These are phyloP conservation scores for Chelonia mydas DNA, from an alignment of 2,797 vertebrate genomes.

Conservation along the genomic window DNA sequence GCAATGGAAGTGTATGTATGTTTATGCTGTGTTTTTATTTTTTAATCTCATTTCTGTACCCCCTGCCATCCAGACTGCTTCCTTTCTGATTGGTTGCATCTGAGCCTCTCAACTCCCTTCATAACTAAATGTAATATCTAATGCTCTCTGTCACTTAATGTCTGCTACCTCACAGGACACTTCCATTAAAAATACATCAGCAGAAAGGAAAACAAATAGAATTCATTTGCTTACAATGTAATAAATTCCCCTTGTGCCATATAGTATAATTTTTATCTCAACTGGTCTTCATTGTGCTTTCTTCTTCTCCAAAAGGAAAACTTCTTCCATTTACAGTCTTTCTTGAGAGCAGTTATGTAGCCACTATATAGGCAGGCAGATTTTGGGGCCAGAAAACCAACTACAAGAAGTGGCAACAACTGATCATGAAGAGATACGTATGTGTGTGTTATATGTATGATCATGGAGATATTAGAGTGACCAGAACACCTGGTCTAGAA, in stretches of 20 bases:
- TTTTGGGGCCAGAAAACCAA: neutral
- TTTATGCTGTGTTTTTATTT: conserved; percentile 12
- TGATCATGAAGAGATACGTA: fast-evolving
- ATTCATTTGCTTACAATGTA: conserved; percentile 42
- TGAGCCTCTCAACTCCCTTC: neutral
- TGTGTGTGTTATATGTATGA: neutral
- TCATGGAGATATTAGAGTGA: neutral
- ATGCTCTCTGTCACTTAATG: conserved; percentile 21
- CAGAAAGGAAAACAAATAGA: conserved; percentile 33
- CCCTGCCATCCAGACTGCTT: neutral
- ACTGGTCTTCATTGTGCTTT: neutral
- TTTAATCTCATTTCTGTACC: neutral
- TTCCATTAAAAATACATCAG: conserved; percentile 51
- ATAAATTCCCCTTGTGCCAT: neutral
- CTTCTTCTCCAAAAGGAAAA: neutral
- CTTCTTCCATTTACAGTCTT: neutral
- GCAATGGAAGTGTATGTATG: neutral
- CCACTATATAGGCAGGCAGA: neutral
- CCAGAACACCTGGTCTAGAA: too few species aligned
- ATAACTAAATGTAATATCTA: conserved; percentile 26
- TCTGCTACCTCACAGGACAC: neutral
- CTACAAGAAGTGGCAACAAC: neutral
- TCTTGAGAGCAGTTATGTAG: neutral
- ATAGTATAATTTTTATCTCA: neutral
- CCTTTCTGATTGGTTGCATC: neutral